phyloP scores from a whole-genome alignment of 1,140 invertebrate species.

The Drosophila suzukii region DNA sequence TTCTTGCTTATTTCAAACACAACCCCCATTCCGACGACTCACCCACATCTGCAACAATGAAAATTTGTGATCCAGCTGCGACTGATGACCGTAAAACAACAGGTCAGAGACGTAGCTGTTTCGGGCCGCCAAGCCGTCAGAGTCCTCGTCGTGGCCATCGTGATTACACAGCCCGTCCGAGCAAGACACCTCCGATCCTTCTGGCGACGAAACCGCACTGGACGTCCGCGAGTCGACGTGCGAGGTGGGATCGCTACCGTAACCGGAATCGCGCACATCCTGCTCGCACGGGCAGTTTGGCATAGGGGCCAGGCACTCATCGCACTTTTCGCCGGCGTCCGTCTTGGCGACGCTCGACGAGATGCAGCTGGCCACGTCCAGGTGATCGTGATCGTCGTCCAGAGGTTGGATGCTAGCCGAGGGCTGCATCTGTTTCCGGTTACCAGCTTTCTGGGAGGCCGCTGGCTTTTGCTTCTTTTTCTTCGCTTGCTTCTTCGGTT shows the following conservation, averaged over 20 bases:
- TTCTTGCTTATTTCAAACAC: too few relatives aligned
- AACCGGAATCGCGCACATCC: conserved; percentile 90
- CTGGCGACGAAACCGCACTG: conserved; percentile 90
- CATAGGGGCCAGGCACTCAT: conserved; percentile 63
- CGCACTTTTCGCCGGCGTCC: conserved; percentile 47
- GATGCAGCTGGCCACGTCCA: conserved; percentile 44
- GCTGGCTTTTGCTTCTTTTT: conserved; percentile 69
- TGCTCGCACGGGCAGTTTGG: conserved; percentile 84
- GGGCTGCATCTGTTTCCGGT: conserved; percentile 9
- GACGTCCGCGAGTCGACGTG: conserved; percentile 88
- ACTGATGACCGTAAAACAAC: conserved; percentile 38
- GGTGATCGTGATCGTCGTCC: conserved; percentile 43
- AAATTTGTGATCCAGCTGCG: conserved; percentile 63
- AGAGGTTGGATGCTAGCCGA: conserved; percentile 1
- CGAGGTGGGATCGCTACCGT: conserved; percentile 88
- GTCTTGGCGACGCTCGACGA: conserved; percentile 39
- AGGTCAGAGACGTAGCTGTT: conserved; percentile 59
- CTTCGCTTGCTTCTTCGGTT: conserved; percentile 79
- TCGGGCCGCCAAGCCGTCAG: conserved; percentile 28
- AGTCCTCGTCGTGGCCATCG: conserved; percentile 83
- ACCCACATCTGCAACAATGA: conserved; percentile 84
- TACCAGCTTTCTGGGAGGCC: conserved; percentile 2
- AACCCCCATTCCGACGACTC: conserved; percentile 32
- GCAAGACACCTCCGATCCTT: conserved; percentile 92
- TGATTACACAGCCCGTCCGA: conserved; percentile 93